Base-by-base conservation (phyloP, 1,140 invertebrate species). In the Ceratoteleas bidentatus region DNA sequence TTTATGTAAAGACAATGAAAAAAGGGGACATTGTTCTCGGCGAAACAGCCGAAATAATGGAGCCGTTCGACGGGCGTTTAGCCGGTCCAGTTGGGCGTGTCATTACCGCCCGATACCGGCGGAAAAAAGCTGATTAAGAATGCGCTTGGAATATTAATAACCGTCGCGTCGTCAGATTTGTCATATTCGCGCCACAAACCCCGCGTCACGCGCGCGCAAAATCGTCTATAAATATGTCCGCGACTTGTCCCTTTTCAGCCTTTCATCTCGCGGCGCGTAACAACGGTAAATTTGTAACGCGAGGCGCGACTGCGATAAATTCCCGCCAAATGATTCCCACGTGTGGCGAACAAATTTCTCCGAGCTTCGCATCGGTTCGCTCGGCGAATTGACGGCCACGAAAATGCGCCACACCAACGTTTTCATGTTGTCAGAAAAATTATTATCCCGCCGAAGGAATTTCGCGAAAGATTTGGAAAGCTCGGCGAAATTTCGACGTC, bases 141-240 rank as follows among this genome's bases (percentile, higher is more conserved):
- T 16, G 13, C 15, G 33, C 33, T 32, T 36, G 33, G 61, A 15
- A 58, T 69, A 69, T 77, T 77, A 77, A 77, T 77, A 50, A n/a
- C 8, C 57, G 58, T 72, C 50, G 43, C 15, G 69, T 6, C 15
- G 36, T 56, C 36, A 24, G 38, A 78, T 52, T 70, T 52, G 66
- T 70, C 66, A 70, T 70, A 70, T 78, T 70, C 53, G 75, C 40
- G 52, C 36, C 40, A n/a, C 70, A 65, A 78, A 53, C 45, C 24
- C 0, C 64, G 40, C 66, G 65, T 64, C 75, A 52, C 50, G 36
- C 2, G 24, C 38, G 60, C 61, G 38, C 47, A 6, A 34, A 66
- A 75, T 66, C 62, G 72, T 75, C 72, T 77, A 77, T 77, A 77
- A 77, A 77, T 77, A 77, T 69, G 64, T 77, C 50, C 57, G 32